Evolutionary conservation across 2,113 vertebrate genomes (phyloP).

Genomic region (Gobio gobio): DNA sequence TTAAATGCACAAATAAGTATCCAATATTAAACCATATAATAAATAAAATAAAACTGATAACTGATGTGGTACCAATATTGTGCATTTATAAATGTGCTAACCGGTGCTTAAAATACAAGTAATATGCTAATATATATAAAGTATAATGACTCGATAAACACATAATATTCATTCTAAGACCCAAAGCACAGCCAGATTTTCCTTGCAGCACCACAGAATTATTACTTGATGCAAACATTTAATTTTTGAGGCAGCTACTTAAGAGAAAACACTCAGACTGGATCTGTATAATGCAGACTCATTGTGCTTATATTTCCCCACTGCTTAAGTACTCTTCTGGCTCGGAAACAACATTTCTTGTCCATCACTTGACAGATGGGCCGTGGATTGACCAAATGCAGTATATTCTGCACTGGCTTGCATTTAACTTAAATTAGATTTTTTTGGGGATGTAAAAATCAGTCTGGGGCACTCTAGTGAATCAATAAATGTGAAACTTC

Average conservation of each 20-base stretch:
- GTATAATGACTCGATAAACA: not conserved
- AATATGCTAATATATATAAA: not conserved
- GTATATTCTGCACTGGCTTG: not conserved
- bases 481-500: not conserved
- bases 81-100: not conserved
- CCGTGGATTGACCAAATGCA: constrained; percentile 1
- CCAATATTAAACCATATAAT: no score
- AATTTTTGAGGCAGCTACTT: constrained; percentile 18
- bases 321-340: constrained; percentile 28
- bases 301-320: constrained; percentile 1
- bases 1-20: no score
- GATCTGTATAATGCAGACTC: constrained; percentile 12
- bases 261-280: not conserved
- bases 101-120: not conserved
- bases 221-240: constrained; percentile 23
- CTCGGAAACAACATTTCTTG: not conserved
- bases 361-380: not conserved
- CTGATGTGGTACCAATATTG: not conserved
- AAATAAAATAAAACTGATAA: not conserved
- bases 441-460: not conserved
- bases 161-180: not conserved
- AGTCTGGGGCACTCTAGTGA: not conserved
- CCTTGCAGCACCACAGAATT: not conserved
- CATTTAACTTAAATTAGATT: not conserved
- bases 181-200: not conserved